Evolutionary conservation across 1,140 invertebrate species (phyloP), one percentile per base, ranked within the genome.

Genomic region (Latrodectus geometricus): DNA sequence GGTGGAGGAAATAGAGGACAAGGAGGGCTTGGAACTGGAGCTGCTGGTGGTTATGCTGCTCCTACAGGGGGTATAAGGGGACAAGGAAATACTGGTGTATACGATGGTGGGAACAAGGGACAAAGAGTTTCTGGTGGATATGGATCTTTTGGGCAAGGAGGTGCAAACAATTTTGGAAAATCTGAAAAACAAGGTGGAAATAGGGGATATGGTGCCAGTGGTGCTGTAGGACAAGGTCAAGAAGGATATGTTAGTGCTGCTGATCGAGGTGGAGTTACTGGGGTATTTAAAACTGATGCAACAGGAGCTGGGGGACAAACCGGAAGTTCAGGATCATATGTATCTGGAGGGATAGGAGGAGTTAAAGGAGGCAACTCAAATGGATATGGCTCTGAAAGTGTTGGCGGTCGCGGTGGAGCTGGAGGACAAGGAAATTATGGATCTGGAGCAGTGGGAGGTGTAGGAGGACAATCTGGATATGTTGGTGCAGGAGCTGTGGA

Each of bases 181-280:
- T 1, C 11, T 14, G n/a, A 8, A 35, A 54, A 54, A 3, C 11
- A 17, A 49, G 52, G 56, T n/a, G 76, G 75, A 48, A 23, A 17
- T 35, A 66, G 78, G 70, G 65, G 78, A 80, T 70, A 70, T 15
- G 78, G 78, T 14, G 54, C 54, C 17, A 5, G 1, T 35, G 54
- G 78, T 56, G 11, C 11, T 14, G 54, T 1, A 14, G 54, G 54
- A 3, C 54, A 61, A 61, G 78, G 20, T 0, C 65, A 48, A 35
- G 49, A 14, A 50, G 78, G 49, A 8, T 52, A 23, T 80, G 78
- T 17, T 70, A 35, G 5, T 35, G 68, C 48, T 23, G 79, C 68
- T 9, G 35, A 3, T 35, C 35, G 35, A 35, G 11, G 15, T 14
- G 74, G 74, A 72, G n/a, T 21, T 17, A 21, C 23, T 11, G 9